These are phyloP conservation scores for Melanostoma scalare DNA, from an alignment of 2,888 invertebrate species.

Conservation along the genomic window DNA sequence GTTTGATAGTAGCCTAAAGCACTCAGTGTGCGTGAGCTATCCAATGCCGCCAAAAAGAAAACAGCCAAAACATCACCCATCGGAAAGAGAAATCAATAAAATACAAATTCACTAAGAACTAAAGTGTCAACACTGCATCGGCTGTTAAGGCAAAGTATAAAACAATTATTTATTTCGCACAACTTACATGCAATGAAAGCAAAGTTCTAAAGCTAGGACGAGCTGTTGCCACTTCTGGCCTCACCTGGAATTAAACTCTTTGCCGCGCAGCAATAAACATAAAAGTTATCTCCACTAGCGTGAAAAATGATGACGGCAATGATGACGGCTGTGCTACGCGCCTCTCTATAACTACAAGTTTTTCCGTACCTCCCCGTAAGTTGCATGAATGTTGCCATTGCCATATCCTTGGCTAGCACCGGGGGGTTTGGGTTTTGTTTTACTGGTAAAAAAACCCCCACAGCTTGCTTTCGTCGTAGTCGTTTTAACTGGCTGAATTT, in stretches of 20 bases:
- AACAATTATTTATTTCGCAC: conserved; percentile 45
- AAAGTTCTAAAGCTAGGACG: conserved; percentile 54
- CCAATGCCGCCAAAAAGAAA: background rate
- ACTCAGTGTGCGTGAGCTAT: too few species aligned
- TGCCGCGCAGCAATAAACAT: conserved; percentile 49
- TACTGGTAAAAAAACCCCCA: background rate
- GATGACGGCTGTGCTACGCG: conserved; percentile 40
- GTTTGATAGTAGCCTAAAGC: too few species aligned
- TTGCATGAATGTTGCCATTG: conserved; percentile 19
- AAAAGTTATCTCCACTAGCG: conserved; percentile 56
- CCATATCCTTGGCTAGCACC: conserved; percentile 41
- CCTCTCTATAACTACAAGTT: conserved; percentile 37
- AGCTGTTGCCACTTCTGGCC: conserved; percentile 64
- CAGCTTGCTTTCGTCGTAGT: conserved; percentile 4
- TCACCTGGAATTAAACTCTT: conserved; percentile 53
- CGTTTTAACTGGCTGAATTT: conserved; percentile 62
- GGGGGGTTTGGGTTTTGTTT: background rate
- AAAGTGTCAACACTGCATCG: conserved; percentile 50
- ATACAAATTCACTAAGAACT: background rate
- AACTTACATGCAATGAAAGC: conserved; percentile 62
- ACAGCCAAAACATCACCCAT: background rate
- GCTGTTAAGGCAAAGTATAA: conserved; percentile 1
- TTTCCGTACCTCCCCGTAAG: conserved; percentile 29
- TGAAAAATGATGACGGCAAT: conserved; percentile 49
- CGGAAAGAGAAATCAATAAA: background rate